phyloP scores from a whole-genome alignment of 2,888 invertebrate species.

The Tineola bisselliella region DNA sequence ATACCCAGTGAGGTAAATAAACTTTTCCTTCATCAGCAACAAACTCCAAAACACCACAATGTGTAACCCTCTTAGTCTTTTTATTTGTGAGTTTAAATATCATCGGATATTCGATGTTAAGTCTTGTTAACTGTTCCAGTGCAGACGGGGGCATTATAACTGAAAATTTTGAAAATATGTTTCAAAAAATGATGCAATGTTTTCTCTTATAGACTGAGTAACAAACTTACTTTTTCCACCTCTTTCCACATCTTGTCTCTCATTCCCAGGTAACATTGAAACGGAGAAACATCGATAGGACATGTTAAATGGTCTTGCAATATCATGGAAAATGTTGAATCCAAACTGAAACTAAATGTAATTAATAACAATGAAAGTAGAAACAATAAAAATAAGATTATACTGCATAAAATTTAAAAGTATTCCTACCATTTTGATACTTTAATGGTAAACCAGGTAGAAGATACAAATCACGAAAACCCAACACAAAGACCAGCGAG shows the following conservation, averaged over 20 bases:
- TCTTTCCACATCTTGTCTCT: conserved; percentile 92
- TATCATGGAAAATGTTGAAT: conserved; percentile 89
- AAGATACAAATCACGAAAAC: conserved; percentile 16
- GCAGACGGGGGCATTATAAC: conserved; percentile 99
- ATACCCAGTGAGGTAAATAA: conserved; percentile 97
- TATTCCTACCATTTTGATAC: conserved; percentile 33
- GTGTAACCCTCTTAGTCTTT: conserved; percentile 84
- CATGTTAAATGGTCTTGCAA: conserved; percentile 81
- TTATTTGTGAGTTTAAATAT: conserved; percentile 94
- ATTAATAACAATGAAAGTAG: not conserved
- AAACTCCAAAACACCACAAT: conserved; percentile 97
- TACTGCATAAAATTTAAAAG: not conserved
- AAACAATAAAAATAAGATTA: not conserved
- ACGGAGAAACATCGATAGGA: conserved; percentile 93
- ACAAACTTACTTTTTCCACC: conserved; percentile 90
- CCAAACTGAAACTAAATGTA: conserved; percentile 75
- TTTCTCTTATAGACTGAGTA: not conserved
- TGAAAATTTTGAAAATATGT: conserved; percentile 58
- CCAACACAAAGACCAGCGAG: too few species aligned
- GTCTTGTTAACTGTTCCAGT: conserved; percentile 87
- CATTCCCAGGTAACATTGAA: conserved; percentile 94
- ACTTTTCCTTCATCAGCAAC: conserved; percentile 98
- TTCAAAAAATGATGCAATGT: too few species aligned
- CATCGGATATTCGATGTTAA: conserved; percentile 99
- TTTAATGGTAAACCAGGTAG: conserved; percentile 19